Conservation (phyloP, 2,888 invertebrate genomes). For the Hanleya hanleyi region DNA sequence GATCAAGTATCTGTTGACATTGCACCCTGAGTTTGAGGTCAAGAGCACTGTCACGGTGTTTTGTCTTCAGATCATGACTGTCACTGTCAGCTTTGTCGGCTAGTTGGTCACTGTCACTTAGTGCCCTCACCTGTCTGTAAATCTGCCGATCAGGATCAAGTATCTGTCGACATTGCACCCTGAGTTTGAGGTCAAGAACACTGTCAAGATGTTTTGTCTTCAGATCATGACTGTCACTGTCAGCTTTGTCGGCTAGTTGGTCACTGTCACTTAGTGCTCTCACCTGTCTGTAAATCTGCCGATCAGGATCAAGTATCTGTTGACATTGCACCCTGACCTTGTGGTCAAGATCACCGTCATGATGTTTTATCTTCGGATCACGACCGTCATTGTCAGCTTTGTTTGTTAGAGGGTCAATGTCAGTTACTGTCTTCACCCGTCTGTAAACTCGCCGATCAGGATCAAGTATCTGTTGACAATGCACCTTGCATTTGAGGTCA, state of each 20-base stretch:
- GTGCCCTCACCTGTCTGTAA: constrained; percentile 10
- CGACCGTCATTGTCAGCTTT: constrained; percentile 11
- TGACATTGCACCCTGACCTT: neutral
- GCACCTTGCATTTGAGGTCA: constrained; percentile 19
- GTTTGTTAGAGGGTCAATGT: constrained; percentile 1
- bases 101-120: constrained; percentile 37
- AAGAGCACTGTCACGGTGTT: too few species aligned
- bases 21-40: constrained; percentile 1
- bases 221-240: too few species aligned
- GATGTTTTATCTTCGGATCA: too few species aligned
- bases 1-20: neutral
- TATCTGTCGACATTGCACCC: neutral
- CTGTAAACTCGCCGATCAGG: constrained; percentile 11
- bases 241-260: constrained; percentile 20
- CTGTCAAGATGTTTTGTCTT: too few species aligned
- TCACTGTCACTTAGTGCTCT: constrained; percentile 2
- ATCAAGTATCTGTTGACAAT: constrained; percentile 18
- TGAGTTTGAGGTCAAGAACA: too few species aligned
- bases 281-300: neutral
- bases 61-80: too few species aligned
- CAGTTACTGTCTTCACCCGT: constrained; percentile 5
- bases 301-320: neutral
- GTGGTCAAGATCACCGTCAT: too few species aligned
- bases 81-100: constrained; percentile 20
- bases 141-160: neutral